Percentiles rank a stretch among this genome's conserved stretches.
Evolutionary conservation across 2,113 vertebrate genomes (phyloP).

Genomic region (Corythaixoides concolor): DNA sequence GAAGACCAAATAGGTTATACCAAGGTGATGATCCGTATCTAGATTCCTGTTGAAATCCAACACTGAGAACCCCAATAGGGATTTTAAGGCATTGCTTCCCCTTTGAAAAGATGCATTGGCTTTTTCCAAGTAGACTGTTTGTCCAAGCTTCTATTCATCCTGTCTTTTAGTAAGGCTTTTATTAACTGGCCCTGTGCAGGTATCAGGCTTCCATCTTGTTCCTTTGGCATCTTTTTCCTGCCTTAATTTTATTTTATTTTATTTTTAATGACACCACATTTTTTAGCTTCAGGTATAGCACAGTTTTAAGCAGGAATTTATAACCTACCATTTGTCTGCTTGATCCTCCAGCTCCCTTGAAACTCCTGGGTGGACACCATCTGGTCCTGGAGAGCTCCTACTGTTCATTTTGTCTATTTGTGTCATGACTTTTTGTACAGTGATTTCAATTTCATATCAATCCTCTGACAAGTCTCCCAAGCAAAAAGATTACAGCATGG

Average conservation of each 20-base stretch:
- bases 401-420: neutral
- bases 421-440: neutral
- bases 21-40: neutral
- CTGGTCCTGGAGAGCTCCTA: neutral
- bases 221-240: neutral
- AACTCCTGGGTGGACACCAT: conserved; percentile 1
- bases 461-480: neutral
- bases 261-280: neutral
- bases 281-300: neutral
- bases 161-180: neutral
- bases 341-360: neutral
- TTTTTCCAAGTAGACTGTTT: neutral
- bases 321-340: neutral
- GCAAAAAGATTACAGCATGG: neutral
- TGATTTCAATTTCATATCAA: neutral
- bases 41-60: neutral
- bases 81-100: neutral
- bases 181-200: neutral
- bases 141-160: neutral
- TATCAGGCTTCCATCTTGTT: neutral
- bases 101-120: neutral
- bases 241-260: neutral
- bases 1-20: neutral
- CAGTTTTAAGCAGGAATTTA: neutral
- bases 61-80: neutral